These are phyloP conservation scores for Threskiornis aethiopicus DNA, from an alignment of 2,797 vertebrate species.

Conservation along the genomic window DNA sequence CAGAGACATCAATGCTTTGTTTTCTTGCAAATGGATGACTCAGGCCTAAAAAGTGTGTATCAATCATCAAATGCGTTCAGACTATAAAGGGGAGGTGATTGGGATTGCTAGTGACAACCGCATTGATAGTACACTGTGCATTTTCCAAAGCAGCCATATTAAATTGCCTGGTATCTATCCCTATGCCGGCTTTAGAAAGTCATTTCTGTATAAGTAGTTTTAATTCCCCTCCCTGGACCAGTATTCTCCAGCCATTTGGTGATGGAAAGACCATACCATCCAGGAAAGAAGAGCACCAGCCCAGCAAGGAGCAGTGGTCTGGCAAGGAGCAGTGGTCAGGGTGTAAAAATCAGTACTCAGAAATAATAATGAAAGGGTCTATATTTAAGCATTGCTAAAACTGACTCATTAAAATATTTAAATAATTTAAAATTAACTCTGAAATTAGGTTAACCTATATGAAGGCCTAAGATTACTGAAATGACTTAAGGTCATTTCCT, in stretches of 20 bases:
- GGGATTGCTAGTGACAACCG: not conserved
- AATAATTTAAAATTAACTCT: not conserved
- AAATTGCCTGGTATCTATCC: not conserved
- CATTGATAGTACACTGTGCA: not conserved
- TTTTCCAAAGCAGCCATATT: not conserved
- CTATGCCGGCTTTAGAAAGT: not conserved
- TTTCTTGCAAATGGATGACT: not conserved
- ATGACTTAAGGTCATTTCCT: not conserved
- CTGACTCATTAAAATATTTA: not conserved
- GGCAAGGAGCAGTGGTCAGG: not conserved
- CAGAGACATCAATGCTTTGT: not conserved
- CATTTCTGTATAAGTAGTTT: not conserved
- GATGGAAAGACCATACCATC: not conserved
- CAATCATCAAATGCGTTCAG: not conserved
- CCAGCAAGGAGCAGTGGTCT: not conserved
- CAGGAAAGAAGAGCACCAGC: not conserved
- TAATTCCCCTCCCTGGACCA: not conserved
- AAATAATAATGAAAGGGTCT: not conserved
- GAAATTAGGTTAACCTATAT: not conserved
- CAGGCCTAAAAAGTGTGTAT: not conserved
- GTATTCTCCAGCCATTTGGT: not conserved
- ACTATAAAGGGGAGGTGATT: not conserved
- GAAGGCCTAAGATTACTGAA: not conserved
- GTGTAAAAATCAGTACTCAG: not conserved
- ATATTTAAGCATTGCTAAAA: not conserved